Percentiles rank a stretch among this genome's conserved stretches.
phyloP scores from a whole-genome alignment of 2,113 vertebrate genomes.

The Bujurquina vittata region DNA sequence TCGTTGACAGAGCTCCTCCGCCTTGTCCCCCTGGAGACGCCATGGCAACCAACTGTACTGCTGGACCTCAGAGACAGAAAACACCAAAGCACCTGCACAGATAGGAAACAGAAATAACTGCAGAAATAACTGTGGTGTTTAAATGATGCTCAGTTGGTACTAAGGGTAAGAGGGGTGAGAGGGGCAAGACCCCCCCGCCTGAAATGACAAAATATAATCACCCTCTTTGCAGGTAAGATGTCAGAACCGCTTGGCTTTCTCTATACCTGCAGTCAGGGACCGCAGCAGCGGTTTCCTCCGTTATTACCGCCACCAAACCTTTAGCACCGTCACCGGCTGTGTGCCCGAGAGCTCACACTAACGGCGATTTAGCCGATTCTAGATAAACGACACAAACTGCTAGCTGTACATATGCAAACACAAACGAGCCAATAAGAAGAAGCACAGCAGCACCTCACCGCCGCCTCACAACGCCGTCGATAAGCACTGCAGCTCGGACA shows the following conservation, averaged over 20 bases:
- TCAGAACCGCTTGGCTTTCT: neutral
- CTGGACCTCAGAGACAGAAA: conserved; percentile 37
- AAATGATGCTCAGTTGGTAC: too few relatives aligned
- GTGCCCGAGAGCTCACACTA: neutral
- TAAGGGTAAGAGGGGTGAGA: too few relatives aligned
- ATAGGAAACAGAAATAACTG: neutral
- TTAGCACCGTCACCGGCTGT: too few relatives aligned
- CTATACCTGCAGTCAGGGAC: too few relatives aligned
- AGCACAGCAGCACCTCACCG: neutral
- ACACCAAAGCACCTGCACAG: conserved; percentile 7
- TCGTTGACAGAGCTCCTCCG: conserved; percentile 75
- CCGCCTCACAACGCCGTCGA: neutral
- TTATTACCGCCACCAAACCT: neutral
- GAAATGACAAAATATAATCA: too few relatives aligned
- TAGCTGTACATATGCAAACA: neutral
- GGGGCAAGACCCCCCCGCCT: too few relatives aligned
- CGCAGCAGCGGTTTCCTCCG: accelerated
- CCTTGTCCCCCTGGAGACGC: conserved; percentile 80
- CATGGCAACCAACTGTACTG: conserved; percentile 64
- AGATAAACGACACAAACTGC: neutral
- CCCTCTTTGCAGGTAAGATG: neutral
- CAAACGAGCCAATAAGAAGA: neutral
- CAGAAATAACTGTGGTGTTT: too few relatives aligned
- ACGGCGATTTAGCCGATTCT: too few relatives aligned
- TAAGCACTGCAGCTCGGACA: neutral